Evolutionary conservation across 2,797 vertebrate species (phyloP).

Genomic region (Pangasius larnaudii): DNA sequence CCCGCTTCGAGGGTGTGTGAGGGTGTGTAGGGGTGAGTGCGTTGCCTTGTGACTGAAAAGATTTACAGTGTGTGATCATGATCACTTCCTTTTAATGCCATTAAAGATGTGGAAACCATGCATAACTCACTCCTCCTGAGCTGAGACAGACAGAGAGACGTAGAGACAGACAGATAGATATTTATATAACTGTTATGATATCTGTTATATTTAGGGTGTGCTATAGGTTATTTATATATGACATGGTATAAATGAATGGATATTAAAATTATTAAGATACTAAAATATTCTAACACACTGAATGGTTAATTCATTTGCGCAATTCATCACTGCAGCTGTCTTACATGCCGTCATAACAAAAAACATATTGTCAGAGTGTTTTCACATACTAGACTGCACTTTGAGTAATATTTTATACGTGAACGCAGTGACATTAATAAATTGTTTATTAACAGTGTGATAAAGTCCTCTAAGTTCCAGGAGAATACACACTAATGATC

Average conservation of each 20-base stretch:
- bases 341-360: background rate
- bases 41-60: slow-evolving; percentile 4
- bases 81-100: slow-evolving; percentile 3
- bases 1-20: slow-evolving; percentile 13
- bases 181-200: background rate
- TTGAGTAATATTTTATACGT: background rate
- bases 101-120: background rate
- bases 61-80: slow-evolving; percentile 29
- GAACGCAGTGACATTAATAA: background rate
- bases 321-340: background rate
- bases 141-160: background rate
- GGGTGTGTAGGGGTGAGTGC: slow-evolving; percentile 12
- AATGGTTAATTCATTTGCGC: background rate
- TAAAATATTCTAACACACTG: background rate
- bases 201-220: background rate
- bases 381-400: background rate
- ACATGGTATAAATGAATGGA: background rate
- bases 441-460: background rate
- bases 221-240: background rate
- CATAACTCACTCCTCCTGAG: background rate
- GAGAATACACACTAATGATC: slow-evolving; percentile 32
- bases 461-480: slow-evolving; percentile 8
- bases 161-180: background rate
- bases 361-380: background rate
- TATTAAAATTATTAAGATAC: background rate